A percentile compares a stretch with the other conserved stretches of the same genome.
Conservation (phyloP, 2,797 vertebrate genomes). For the Eulemur mongoz region DNA sequence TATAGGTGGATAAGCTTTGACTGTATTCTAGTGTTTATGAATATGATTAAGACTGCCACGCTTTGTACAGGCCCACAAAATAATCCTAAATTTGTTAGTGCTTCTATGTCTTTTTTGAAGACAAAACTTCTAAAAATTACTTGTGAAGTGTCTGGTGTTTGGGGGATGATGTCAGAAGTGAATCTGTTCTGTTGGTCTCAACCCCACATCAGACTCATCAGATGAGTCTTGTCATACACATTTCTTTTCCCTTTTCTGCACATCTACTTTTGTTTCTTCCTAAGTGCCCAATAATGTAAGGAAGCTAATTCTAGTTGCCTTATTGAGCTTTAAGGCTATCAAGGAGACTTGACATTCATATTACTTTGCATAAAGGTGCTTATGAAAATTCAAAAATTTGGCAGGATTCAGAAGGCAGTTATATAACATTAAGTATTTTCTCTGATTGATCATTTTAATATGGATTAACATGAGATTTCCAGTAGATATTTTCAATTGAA, state of each 20-base stretch:
- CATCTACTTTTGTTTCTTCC: not conserved
- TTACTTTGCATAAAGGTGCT: not conserved
- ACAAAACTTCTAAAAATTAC: conserved; percentile 13
- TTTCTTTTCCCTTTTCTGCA: not conserved
- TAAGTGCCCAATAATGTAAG: not conserved
- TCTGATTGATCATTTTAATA: not conserved
- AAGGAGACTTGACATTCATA: not conserved
- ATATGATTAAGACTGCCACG: not conserved
- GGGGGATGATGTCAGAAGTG: not conserved
- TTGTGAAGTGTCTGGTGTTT: not conserved
- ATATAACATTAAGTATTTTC: not conserved
- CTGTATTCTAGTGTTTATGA: not conserved
- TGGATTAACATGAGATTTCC: not conserved
- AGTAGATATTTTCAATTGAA: not conserved
- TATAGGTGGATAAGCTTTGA: not conserved
- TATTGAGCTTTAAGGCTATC: not conserved
- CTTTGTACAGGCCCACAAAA: not conserved
- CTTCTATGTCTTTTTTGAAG: not conserved
- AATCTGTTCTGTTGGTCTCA: not conserved
- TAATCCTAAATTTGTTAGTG: not conserved
- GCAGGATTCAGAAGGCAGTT: not conserved
- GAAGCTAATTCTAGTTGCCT: not conserved
- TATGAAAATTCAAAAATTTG: not conserved
- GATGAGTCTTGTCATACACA: not conserved
- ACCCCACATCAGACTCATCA: not conserved